phyloP scores from a whole-genome alignment of 2,113 vertebrate species.

The Leiothrix lutea region DNA sequence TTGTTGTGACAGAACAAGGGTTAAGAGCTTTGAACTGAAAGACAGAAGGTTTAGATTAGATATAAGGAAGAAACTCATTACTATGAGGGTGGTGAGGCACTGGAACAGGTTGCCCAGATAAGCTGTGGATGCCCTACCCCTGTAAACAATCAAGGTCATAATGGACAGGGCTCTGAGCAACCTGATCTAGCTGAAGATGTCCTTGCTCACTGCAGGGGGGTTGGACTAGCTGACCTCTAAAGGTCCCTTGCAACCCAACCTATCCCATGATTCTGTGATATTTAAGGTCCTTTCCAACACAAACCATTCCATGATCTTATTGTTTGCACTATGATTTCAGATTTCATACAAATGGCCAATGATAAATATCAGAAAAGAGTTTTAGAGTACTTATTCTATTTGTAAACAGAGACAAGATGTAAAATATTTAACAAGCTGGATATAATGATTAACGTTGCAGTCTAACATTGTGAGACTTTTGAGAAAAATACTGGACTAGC shows the following conservation, averaged over 20 bases:
- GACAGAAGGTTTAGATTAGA: background rate
- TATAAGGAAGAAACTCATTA: background rate
- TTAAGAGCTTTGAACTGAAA: background rate
- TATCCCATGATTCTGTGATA: background rate
- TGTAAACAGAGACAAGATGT: constrained; percentile 43
- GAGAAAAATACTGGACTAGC: background rate
- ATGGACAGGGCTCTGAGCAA: background rate
- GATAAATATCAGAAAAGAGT: background rate
- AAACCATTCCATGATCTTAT: background rate
- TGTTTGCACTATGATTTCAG: background rate
- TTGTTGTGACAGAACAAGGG: background rate
- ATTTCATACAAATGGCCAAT: background rate
- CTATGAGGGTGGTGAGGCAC: background rate
- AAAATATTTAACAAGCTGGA: constrained; percentile 54
- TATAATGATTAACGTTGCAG: constrained; percentile 37
- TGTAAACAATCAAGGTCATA: background rate
- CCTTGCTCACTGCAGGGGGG: background rate
- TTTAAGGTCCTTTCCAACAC: background rate
- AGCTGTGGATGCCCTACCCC: background rate
- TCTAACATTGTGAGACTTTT: background rate
- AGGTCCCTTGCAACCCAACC: background rate
- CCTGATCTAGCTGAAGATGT: background rate
- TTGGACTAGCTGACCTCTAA: background rate
- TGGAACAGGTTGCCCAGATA: background rate
- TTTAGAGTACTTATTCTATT: constrained; percentile 37